phyloP scores from a whole-genome alignment of 2,888 invertebrate genomes.

The Pachydiplax longipennis region DNA sequence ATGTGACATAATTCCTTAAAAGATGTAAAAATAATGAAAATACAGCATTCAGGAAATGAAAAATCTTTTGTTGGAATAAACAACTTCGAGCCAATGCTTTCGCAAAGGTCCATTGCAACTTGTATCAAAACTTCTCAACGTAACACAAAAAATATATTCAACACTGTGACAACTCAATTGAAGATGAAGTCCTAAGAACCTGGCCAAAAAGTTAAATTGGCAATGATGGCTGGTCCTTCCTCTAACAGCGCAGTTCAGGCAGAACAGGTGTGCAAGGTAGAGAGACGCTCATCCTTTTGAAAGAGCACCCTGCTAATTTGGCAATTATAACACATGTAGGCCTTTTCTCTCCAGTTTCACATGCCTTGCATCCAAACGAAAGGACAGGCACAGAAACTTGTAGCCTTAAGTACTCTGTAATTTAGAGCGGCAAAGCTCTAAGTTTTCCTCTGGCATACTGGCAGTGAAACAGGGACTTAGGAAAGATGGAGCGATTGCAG shows the following conservation, averaged over 20 bases:
- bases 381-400: constrained; percentile 22
- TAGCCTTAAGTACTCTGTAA: constrained; percentile 21
- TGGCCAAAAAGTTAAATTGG: constrained; percentile 26
- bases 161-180: constrained; percentile 9
- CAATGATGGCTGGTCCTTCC: constrained; percentile 32
- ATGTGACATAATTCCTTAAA: constrained; percentile 26
- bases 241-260: not conserved
- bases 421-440: not conserved
- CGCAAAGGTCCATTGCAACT: not conserved
- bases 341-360: not conserved
- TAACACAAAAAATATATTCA: constrained; percentile 45
- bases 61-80: not conserved
- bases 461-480: constrained; percentile 20
- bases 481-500: constrained; percentile 17
- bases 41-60: constrained; percentile 14
- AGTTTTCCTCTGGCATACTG: constrained; percentile 18
- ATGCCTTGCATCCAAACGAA: not conserved
- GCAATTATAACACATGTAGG: not conserved
- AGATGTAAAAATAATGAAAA: constrained; percentile 34
- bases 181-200: constrained; percentile 8
- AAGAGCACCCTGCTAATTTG: constrained; percentile 21
- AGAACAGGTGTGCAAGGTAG: not conserved
- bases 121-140: constrained; percentile 35
- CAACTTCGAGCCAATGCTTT: constrained; percentile 28
- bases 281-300: not conserved